Evolutionary conservation across 2,888 invertebrate genomes (phyloP), one percentile per base, ranked within the genome.

Genomic region (Tenthredo livida): DNA sequence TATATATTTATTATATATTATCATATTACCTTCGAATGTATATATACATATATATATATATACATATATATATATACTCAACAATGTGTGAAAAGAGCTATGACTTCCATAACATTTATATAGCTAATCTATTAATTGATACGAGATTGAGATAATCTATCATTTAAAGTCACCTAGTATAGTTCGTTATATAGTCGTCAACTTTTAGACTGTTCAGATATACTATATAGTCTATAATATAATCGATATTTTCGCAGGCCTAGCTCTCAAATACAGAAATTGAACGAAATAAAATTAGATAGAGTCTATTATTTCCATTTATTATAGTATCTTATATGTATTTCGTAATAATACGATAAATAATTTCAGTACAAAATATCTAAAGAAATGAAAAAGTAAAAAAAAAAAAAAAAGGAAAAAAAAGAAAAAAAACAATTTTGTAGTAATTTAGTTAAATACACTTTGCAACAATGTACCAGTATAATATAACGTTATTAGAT

Each of bases 401-500:
- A 67, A 67, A 33, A 1, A 33, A 33, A 12, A 17, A 67, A 7
- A 54, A n/a, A 17, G n/a, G 1, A 10, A 17, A 12, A 67, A 67
- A 33, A 1, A 17, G 17, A 12, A 17, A 67, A 1, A 54, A n/a
- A 17, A 54, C 6, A 50, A 50, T 50, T 33, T 67, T 33, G 4
- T 33, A 29, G 6, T 10, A 5, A 33, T 67, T 33, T 21, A 61
- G 21, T 25, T 21, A n/a, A n/a, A n/a, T n/a, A 61, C 12, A 61
- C 1, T n/a, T 54, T n/a, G 17, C 54, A 54, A 54, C 33, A 73
- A 72, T 73, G 43, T 73, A 73, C 73, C 12, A 43, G 21, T 43
- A 73, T 43, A 73, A 73, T 43, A 73, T 33, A 73, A 70, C 37
- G 10, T 73, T 73, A 73, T 73, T n/a, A 73, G 12, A 40, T n/a